phyloP scores from a whole-genome alignment of 2,888 invertebrate genomes.

The Acanthacorydalis orientalis region DNA sequence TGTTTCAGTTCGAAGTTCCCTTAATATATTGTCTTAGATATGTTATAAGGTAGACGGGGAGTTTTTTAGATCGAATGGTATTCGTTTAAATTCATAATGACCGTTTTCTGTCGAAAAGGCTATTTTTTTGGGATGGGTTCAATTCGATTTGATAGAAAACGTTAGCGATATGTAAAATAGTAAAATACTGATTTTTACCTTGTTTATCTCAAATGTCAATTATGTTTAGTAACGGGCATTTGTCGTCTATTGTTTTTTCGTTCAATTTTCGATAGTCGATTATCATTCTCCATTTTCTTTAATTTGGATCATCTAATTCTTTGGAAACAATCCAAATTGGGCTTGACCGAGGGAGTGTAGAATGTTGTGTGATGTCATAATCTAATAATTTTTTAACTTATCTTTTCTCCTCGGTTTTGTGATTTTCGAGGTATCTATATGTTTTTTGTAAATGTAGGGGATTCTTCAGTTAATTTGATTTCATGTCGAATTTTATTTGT shows the following conservation, averaged over 20 bases:
- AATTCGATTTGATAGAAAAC: slow-evolving; percentile 3
- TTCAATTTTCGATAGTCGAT: too few species aligned
- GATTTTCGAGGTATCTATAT: too few species aligned
- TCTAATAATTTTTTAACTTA: too few species aligned
- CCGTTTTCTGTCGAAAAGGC: slow-evolving; percentile 14
- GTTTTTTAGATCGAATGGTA: slow-evolving; percentile 17
- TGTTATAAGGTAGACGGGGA: slow-evolving; percentile 17
- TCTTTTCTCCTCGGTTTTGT: too few species aligned
- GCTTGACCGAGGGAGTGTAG: too few species aligned
- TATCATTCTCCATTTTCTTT: too few species aligned
- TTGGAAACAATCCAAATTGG: too few species aligned
- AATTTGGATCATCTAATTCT: too few species aligned
- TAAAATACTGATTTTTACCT: not conserved
- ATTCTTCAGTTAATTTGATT: too few species aligned
- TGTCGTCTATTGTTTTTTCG: not conserved
- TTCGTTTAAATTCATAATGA: slow-evolving; percentile 17
- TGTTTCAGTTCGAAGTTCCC: slow-evolving; percentile 12
- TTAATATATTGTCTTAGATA: slow-evolving; percentile 16
- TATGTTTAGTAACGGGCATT: not conserved
- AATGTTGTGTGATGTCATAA: too few species aligned
- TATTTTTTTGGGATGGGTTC: slow-evolving; percentile 12
- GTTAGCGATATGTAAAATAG: not conserved
- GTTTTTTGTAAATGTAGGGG: too few species aligned
- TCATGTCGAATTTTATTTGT: too few species aligned
- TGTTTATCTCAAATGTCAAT: not conserved